Base-by-base conservation (phyloP, 2,797 vertebrate species). In the Falco berigora region DNA sequence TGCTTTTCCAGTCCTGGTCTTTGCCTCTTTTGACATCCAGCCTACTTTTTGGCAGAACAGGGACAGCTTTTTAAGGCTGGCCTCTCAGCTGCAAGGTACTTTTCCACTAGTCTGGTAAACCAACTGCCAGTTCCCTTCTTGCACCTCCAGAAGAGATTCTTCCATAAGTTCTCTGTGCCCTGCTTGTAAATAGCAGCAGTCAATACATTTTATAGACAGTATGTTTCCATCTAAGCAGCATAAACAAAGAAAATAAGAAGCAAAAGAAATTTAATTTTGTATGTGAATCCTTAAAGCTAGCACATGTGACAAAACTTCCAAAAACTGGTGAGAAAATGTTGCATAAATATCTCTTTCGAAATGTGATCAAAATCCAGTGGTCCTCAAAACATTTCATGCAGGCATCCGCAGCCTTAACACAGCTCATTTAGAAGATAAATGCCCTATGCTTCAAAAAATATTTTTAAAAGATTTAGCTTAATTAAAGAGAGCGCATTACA, bases 401-500 rank as follows among this genome's bases (percentile, higher is more conserved):
- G 15, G 2, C 24, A n/a, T 36, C 28, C 50, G 22, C 21, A 85
- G 13, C 10, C 34, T 68, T 72, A 76, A n/a, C 6, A 18, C 1
- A 58, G 18, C 8, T 14, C 7, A 15, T 58, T 62, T 34, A 42
- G 49, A 80, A 66, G 42, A 40, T 5, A 85, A 73, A 82, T 3
- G 44, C 1, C 2, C 3, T 3, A 14, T 5, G 2, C 18, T 47
- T 82, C 23, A 68, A 72, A 84, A 86, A 24, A 9, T 4, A 19
- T 72, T 63, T 27, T 4, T 20, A 59, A 47, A 50, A 47, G 6
- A 12, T n/a, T 88, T 71, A 61, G 2, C 19, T 49, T 49, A 27
- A 40, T 34, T 56, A 11, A 32, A 49, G 24, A 36, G 19, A 44
- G 12, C 0, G 1, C 0, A 0, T 30, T 34, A 30, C 0, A 1